Conservation (phyloP, 2,113 vertebrate genomes). For the Indicator maculatus region DNA sequence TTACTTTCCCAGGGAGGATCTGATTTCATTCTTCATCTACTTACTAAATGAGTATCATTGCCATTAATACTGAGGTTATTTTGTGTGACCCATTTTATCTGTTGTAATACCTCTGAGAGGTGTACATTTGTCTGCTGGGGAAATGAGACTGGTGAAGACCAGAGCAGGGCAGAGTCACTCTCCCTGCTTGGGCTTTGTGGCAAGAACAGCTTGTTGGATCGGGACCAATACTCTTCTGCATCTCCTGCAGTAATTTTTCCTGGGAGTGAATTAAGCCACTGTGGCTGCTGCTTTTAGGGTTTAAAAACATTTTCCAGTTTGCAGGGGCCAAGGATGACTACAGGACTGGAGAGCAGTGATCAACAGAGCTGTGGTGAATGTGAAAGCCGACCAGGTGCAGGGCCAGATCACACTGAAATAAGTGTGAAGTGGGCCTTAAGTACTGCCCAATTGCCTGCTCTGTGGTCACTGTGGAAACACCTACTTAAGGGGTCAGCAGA, state of each 20-base stretch:
- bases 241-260: neutral
- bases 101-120: fast-evolving
- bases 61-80: neutral
- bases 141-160: neutral
- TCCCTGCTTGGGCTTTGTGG: neutral
- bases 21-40: neutral
- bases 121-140: neutral
- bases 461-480: neutral
- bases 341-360: neutral
- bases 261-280: neutral
- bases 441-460: neutral
- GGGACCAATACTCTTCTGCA: neutral
- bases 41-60: fast-evolving
- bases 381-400: neutral
- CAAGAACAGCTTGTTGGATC: neutral
- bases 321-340: neutral
- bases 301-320: neutral
- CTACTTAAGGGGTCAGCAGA: neutral
- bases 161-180: neutral
- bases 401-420: neutral
- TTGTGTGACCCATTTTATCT: neutral
- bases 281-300: neutral
- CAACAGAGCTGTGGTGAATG: neutral
- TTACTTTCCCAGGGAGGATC: neutral
- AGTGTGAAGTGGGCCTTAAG: neutral